phyloP scores from a whole-genome alignment of 2,888 invertebrate species.

The Crepidodera aurea region DNA sequence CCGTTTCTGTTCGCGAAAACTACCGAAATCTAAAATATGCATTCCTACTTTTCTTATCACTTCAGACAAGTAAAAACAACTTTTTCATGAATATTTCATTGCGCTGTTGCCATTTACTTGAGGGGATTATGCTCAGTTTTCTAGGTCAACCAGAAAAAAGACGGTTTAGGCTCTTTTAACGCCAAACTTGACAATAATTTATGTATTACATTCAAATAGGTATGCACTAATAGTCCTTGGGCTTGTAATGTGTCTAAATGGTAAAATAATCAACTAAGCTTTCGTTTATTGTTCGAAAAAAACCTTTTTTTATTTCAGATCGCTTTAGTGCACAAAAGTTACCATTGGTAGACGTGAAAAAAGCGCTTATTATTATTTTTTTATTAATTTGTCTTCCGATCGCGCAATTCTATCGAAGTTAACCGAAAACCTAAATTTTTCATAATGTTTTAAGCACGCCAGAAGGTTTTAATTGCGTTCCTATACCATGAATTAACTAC shows the following conservation, averaged over 20 bases:
- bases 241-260: not conserved
- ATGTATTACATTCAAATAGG: conserved; percentile 18
- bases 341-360: too few species aligned
- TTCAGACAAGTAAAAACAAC: conserved; percentile 12
- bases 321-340: too few species aligned
- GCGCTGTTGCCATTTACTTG: conserved; percentile 11
- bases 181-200: conserved; percentile 21
- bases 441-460: too few species aligned
- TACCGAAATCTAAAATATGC: conserved; percentile 6
- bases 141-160: conserved; percentile 3
- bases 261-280: too few species aligned
- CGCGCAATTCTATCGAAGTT: too few species aligned
- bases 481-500: too few species aligned
- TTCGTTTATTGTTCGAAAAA: too few species aligned
- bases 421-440: too few species aligned
- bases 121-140: conserved; percentile 18
- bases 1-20: not conserved
- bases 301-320: too few species aligned
- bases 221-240: not conserved
- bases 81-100: conserved; percentile 25
- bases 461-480: too few species aligned
- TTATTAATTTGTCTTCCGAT: too few species aligned
- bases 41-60: conserved; percentile 8
- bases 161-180: conserved; percentile 11
- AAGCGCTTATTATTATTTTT: too few species aligned